Base-by-base conservation (phyloP, 2,888 invertebrate genomes). In the Mesorhabditis sp. region DNA sequence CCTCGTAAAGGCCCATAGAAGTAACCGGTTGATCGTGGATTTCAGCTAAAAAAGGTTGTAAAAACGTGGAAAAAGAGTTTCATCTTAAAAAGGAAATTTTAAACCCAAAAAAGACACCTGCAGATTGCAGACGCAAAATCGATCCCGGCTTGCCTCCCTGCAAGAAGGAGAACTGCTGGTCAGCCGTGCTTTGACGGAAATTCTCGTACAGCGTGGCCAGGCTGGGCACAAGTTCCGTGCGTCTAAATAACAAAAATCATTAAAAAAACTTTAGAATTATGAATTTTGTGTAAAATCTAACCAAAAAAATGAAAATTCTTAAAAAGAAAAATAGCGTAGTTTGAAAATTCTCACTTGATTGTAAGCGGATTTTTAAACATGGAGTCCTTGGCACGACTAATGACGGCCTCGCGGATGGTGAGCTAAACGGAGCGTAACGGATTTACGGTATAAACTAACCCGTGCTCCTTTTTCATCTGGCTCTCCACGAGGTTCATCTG, bases 301-400 rank as follows among this genome's bases (percentile, higher is more conserved):
- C 28, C 2, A 28, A 28, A 28, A 28, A 28, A 28, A 28, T 1
- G 2, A 28, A 28, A 28, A 28, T 28, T 28, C 28, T 28, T 28
- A 28, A 28, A 28, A 28, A 28, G 28, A 28, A 28, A 28, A 28
- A 28, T 28, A 50, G 2, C 58, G 10, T 13, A 50, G 7, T 50
- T n/a, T 13, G n/a, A 50, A 50, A 50, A 50, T n/a, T 2, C 58
- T 13, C 7, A 50, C 58, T 50, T 50, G 58, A 50, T 50, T 13
- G n/a, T 50, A 10, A 50, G n/a, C n/a, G 58, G 58, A 50, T 50
- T 50, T 50, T 50, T 50, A n/a, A 50, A 50, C 58, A 50, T 50
- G 1, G 58, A 50, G 10, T 50, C 58, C 58, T 50, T 50, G 7
- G 7, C 10, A n/a, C 58, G 58, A 50, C n/a, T 50, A n/a, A 50